Percentiles rank a stretch among this genome's conserved stretches.
Conservation (phyloP, 1,140 invertebrate genomes). For the Orchestia grillus region DNA sequence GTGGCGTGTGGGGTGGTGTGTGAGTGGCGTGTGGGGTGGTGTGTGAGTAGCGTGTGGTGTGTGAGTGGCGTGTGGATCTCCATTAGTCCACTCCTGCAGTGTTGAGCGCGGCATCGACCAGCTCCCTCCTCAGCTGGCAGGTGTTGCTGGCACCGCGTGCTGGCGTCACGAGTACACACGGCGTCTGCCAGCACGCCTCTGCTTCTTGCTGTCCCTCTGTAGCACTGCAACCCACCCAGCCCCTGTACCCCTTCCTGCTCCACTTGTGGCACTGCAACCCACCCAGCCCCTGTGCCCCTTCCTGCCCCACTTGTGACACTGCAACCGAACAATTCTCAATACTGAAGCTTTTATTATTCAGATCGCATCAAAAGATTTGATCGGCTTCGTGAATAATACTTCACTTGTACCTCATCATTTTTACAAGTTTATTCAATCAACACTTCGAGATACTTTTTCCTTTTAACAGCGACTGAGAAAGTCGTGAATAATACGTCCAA, state of each 20-base stretch:
- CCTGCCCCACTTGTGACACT: too few relatives aligned
- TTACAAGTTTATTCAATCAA: too few relatives aligned
- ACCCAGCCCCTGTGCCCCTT: not conserved
- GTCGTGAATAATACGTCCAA: too few relatives aligned
- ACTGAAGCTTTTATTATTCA: too few relatives aligned
- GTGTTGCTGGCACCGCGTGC: too few relatives aligned
- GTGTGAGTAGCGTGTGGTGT: not conserved
- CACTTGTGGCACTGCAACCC: not conserved
- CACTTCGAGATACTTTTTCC: too few relatives aligned
- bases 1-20: not conserved
- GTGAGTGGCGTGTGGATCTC: not conserved
- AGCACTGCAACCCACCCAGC: not conserved
- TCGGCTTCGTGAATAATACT: too few relatives aligned
- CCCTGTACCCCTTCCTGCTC: not conserved
- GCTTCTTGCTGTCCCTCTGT: not conserved
- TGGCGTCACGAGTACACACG: too few relatives aligned
- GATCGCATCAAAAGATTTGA: too few relatives aligned
- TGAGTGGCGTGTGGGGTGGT: not conserved
- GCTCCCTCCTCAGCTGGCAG: not conserved
- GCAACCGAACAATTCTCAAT: too few relatives aligned
- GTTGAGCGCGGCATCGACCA: not conserved
- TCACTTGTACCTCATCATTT: too few relatives aligned
- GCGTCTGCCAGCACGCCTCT: not conserved
- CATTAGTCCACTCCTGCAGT: not conserved
- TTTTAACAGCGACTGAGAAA: too few relatives aligned